Base-by-base conservation (phyloP, 2,888 invertebrate species). In the Drosophila anomelani region DNA sequence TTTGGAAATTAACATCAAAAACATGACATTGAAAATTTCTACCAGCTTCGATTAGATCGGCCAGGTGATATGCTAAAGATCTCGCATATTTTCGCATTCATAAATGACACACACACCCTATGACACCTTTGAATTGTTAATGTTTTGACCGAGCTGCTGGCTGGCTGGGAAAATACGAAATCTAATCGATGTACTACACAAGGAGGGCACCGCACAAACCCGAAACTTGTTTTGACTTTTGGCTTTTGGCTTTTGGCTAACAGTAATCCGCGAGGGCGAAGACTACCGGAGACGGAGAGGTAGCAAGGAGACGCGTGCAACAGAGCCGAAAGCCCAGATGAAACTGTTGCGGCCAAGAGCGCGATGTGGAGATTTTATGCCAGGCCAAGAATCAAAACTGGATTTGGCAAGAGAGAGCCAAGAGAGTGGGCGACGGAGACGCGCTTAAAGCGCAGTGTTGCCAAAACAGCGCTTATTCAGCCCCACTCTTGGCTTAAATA, bases 321-420 rank as follows among this genome's bases (percentile, higher is more conserved):
- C 79, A 58, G 61, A 63, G 77, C 76, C 78, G 58, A 86, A 80
- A 80, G 89, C 79, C 74, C 77, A 77, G 79, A 78, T 77, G 76
- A 88, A 83, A 88, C 88, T 88, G 88, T 89, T 85, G 77, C 64
- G 76, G 76, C 75, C 78, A 75, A 84, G 79, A 80, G 81, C 79
- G 73, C 75, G 76, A 34, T 74, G 51, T 77, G 54, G 71, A 78
- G 79, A 81, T 86, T 88, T 81, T 88, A 88, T 88, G 80, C 58
- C 76, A 75, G 53, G 80, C 81, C 80, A 88, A 85, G 85, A 89
- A 89, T 85, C 61, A 59, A 70, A 88, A 83, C 88, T 81, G 76
- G 85, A 73, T 76, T 72, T 66, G 26, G n/a, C 53, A 66, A 47
- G 62, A 59, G 81, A 64, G 76, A 57, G 46, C 7, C 47, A 57